Percentiles rank a stretch among this genome's conserved stretches.
phyloP scores from a whole-genome alignment of 2,113 vertebrate species.

The Tachysurus vachellii region DNA sequence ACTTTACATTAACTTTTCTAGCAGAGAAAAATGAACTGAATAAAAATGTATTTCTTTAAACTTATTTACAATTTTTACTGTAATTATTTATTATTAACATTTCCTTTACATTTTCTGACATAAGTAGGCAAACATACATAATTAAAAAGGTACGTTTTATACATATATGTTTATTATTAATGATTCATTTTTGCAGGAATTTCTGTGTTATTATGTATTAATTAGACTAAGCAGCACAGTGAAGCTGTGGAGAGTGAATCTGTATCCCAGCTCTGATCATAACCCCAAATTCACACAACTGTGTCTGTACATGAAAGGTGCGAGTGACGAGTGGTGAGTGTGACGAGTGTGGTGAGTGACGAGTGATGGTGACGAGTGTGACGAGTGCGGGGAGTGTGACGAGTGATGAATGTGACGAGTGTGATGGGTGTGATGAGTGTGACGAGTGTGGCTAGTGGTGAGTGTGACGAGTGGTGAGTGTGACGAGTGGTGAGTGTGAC shows the following conservation, averaged over 20 bases:
- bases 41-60: not conserved
- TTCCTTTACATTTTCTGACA: no score
- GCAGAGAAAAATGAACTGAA: not conserved
- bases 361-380: not conserved
- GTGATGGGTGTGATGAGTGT: no score
- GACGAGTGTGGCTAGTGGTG: no score
- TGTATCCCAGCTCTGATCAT: not conserved
- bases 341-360: not conserved
- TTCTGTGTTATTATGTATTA: not conserved
- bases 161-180: not conserved
- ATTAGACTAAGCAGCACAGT: not conserved
- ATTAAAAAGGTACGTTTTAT: no score
- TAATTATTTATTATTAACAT: no score
- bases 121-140: no score
- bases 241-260: not conserved
- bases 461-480: no score
- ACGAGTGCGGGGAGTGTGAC: no score
- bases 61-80: not conserved
- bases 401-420: no score
- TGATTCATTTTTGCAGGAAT: not conserved
- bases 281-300: not conserved
- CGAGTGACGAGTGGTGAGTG: no score
- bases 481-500: no score
- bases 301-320: not conserved
- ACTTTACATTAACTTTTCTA: not conserved